A percentile compares a stretch with the other conserved stretches of the same genome.
Conservation (phyloP, 2,797 vertebrate species). For the Pangasius mekongensis region DNA sequence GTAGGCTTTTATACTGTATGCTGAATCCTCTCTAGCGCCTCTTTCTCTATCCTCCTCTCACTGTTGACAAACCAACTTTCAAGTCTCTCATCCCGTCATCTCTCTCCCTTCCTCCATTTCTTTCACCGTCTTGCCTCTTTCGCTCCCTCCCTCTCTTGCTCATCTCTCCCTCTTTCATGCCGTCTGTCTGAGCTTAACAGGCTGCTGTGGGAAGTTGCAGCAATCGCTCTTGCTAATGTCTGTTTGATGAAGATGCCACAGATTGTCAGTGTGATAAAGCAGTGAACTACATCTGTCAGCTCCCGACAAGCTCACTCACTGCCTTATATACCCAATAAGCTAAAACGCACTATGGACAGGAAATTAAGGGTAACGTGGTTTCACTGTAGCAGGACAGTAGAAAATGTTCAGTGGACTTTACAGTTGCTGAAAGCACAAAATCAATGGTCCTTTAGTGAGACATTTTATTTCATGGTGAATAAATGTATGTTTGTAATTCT, state of each 20-base stretch:
- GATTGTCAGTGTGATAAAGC: conserved; percentile 47
- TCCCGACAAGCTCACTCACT: conserved; percentile 33
- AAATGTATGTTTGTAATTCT: neutral
- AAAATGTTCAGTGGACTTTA: neutral
- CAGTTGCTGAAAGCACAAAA: conserved; percentile 23
- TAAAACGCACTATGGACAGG: conserved; percentile 2
- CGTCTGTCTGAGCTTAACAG: conserved; percentile 43
- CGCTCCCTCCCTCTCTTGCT: neutral
- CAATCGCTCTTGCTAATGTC: conserved; percentile 45
- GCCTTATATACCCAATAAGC: conserved; percentile 10
- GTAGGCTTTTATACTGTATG: neutral
- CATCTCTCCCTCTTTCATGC: conserved; percentile 32
- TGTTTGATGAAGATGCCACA: conserved; percentile 51
- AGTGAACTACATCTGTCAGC: conserved; percentile 42
- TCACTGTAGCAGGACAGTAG: neutral
- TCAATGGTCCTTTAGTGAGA: conserved; percentile 12
- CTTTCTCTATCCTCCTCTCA: neutral
- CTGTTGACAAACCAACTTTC: neutral
- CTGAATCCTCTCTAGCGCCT: neutral
- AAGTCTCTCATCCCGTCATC: neutral
- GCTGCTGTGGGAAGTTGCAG: conserved; percentile 36
- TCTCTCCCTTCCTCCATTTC: neutral
- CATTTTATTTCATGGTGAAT: neutral
- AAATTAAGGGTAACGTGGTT: conserved; percentile 8
- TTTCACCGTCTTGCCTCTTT: neutral